Evolutionary conservation across 2,888 invertebrate species (phyloP).

Genomic region (Falcaria lacertinaria): DNA sequence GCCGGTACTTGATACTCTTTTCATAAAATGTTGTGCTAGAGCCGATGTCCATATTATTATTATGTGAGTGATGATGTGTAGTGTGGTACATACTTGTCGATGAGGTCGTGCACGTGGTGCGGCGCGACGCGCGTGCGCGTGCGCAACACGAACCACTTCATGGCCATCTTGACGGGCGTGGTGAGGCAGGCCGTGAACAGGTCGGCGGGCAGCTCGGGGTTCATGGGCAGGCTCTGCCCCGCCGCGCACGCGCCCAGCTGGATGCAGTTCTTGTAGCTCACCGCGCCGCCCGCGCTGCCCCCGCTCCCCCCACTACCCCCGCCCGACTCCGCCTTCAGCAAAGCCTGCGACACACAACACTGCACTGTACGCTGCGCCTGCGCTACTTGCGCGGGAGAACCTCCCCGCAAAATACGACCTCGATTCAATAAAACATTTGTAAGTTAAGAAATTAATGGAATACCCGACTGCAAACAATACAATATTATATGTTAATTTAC

Average conservation of each 20-base stretch:
- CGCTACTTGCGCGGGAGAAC: too few species aligned
- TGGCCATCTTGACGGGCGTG: constrained; percentile 97
- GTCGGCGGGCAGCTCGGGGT: constrained; percentile 97
- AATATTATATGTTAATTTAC: too few species aligned
- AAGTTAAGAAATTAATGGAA: too few species aligned
- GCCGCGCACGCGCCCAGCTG: constrained; percentile 97
- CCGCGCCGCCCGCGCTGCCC: constrained; percentile 20
- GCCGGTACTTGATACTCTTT: too few species aligned
- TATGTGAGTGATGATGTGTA: not conserved
- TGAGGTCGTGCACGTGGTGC: constrained; percentile 88
- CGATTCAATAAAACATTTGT: too few species aligned
- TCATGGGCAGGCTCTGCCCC: constrained; percentile 97
- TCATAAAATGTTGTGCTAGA: too few species aligned
- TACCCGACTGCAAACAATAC: too few species aligned
- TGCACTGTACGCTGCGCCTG: constrained; percentile 7
- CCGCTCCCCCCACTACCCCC: constrained; percentile 5
- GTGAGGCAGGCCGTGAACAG: constrained; percentile 99
- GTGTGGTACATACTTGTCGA: constrained; percentile 87
- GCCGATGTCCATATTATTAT: too few species aligned
- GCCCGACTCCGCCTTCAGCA: constrained; percentile 11
- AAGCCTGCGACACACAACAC: constrained; percentile 19
- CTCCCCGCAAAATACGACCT: too few species aligned
- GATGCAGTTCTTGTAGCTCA: constrained; percentile 93
- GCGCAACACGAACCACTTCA: constrained; percentile 96
- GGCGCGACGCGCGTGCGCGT: constrained; percentile 89